Evolutionary conservation across 30 jellyfish, hydroid and myxozoan species (phyloP), one percentile per base, ranked within the genome.

Genomic region (Pseudorhiza aurosa): DNA sequence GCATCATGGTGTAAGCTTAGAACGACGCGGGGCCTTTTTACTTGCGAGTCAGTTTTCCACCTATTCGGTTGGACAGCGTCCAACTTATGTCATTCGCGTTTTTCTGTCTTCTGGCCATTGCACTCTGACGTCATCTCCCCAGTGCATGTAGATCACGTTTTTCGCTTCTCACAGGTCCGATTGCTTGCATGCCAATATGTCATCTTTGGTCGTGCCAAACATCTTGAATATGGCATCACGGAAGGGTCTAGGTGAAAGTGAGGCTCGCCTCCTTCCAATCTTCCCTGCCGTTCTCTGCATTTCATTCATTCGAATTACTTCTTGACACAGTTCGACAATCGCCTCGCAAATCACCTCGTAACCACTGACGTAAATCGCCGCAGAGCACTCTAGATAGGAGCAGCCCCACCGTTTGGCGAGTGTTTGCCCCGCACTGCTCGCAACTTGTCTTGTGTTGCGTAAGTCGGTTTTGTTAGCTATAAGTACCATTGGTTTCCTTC

Each of bases 161-260:
- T 46, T 6, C 60, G 27, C 36, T 14, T 12, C 9, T 49, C 39
- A 80, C 58, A 80, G 57, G 36, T 80, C 91, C 1, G 91, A 62
- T 22, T 80, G 79, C 30, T 65, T 80, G 42, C 91, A 80, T 40
- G 91, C 70, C 21, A 80, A 17, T 15, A 80, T 64, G 67, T 82
- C 94, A 49, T 82, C 94, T 45, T 71, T 82, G 15, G 94, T 82
- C 53, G 86, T 68, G 9, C 96, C 96, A 65, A 87, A 77, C 96
- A 87, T 87, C 62, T 87, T 87, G 82, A 87, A 72, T 21, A 87
- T 75, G 26, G 96, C 96, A 40, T 87, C 87, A 57, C 96, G 46
- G 45, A 87, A 65, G 18, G 96, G 96, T 45, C 91, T 87, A 0
- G 96, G 96, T 25, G 96, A 87, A 12, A 87, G 43, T 45, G 96